Evolutionary conservation across 1,140 invertebrate species (phyloP).

Genomic region (Scaptomyza pallida): DNA sequence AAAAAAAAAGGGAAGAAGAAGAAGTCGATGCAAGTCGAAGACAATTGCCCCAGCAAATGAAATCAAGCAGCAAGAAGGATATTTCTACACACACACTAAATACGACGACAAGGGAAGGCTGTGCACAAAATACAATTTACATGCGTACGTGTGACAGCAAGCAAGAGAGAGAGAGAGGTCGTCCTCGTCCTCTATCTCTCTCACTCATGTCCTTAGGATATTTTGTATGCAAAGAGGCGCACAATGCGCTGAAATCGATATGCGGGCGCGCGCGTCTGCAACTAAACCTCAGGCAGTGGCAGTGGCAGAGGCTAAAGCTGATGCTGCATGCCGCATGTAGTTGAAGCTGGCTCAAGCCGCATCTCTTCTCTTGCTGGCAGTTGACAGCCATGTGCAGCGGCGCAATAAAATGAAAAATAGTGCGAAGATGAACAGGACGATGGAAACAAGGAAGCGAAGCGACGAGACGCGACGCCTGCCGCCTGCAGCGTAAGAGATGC

Average conservation of each 20-base stretch:
- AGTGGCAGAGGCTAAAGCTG: constrained; percentile 48
- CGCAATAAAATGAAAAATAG: constrained; percentile 78
- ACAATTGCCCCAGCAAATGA: constrained; percentile 77
- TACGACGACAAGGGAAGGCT: constrained; percentile 37
- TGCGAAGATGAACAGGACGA: constrained; percentile 49
- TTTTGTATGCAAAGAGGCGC: constrained; percentile 78
- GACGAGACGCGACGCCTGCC: constrained; percentile 17
- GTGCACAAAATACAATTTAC: constrained; percentile 74
- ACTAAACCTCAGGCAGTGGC: too few species aligned
- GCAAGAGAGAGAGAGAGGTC: constrained; percentile 5
- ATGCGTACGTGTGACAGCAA: constrained; percentile 71
- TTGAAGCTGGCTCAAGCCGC: constrained; percentile 29
- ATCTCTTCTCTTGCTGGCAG: constrained; percentile 49
- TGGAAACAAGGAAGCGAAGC: too few species aligned
- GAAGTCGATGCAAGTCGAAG: constrained; percentile 72
- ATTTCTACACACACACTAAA: constrained; percentile 42
- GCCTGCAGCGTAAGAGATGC: constrained; percentile 49
- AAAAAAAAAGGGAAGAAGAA: constrained; percentile 75
- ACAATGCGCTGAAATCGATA: constrained; percentile 78
- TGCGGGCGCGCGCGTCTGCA: constrained; percentile 62
- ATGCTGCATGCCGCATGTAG: constrained; percentile 34
- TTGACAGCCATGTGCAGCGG: constrained; percentile 78
- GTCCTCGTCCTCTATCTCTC: constrained; percentile 35
- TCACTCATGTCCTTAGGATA: constrained; percentile 75
- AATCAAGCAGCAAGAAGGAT: constrained; percentile 66